phyloP scores from a whole-genome alignment of 2,797 vertebrate species.

The Chloroceryle inda region DNA sequence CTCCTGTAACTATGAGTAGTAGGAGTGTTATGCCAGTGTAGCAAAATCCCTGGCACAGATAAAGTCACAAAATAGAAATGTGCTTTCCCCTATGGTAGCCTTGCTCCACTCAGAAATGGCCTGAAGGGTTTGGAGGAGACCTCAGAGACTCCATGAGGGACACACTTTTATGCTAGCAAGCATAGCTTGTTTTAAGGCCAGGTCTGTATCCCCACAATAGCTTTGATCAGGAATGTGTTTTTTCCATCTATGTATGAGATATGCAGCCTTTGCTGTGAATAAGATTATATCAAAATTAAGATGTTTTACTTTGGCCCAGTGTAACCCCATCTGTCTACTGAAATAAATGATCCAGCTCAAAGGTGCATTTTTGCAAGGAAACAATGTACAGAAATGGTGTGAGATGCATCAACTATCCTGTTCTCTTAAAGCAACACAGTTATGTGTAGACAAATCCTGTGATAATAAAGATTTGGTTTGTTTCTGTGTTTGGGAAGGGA shows the following conservation, averaged over 20 bases:
- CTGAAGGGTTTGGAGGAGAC: neutral
- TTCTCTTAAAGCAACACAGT: neutral
- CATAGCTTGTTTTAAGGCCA: neutral
- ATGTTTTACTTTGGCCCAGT: neutral
- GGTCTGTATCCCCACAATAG: neutral
- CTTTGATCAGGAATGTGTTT: neutral
- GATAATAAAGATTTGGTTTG: neutral
- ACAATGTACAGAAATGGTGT: neutral
- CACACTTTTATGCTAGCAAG: neutral
- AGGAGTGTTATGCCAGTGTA: neutral
- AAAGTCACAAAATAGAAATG: neutral
- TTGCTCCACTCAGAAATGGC: neutral
- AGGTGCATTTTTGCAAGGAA: neutral
- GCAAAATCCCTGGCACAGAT: neutral
- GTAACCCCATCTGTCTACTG: neutral
- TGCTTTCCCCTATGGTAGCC: neutral
- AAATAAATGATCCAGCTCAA: neutral
- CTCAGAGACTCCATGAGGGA: accelerated
- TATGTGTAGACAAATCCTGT: neutral
- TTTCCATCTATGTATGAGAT: neutral
- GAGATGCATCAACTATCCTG: neutral
- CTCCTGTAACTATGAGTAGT: neutral
- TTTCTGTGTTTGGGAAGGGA: neutral
- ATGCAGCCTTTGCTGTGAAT: accelerated
- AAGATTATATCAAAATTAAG: neutral